Percentiles rank a stretch among this genome's conserved stretches.
Evolutionary conservation across 1,140 invertebrate species (phyloP).

Genomic region (Sminthurides bifidus): DNA sequence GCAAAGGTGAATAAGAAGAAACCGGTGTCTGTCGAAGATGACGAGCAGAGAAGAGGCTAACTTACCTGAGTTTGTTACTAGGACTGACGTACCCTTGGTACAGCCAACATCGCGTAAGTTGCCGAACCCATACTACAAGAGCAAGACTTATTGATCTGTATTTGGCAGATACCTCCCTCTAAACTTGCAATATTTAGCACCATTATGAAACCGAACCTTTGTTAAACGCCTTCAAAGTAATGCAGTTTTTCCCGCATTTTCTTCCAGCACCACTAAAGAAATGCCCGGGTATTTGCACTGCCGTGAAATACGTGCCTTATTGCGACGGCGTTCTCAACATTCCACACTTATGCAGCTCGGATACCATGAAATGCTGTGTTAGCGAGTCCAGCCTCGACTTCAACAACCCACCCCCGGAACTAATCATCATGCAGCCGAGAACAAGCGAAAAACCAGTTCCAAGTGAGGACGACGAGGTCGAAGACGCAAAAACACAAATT

Average conservation of each 20-base stretch:
- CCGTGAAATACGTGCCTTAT: slow-evolving; percentile 62
- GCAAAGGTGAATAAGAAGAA: slow-evolving; percentile 7
- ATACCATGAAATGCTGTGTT: slow-evolving; percentile 57
- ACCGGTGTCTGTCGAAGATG: slow-evolving; percentile 21
- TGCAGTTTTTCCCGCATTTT: no score
- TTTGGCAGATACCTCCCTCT: no score
- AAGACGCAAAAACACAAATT: slow-evolving; percentile 33
- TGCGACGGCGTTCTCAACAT: slow-evolving; percentile 66
- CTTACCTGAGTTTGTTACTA: neutral
- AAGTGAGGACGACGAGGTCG: slow-evolving; percentile 31
- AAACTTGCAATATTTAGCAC: no score
- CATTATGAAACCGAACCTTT: no score
- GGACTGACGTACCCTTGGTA: slow-evolving; percentile 1
- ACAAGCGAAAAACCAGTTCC: slow-evolving; percentile 37
- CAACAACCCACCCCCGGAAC: slow-evolving; percentile 48
- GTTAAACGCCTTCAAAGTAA: no score
- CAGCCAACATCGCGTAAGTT: neutral
- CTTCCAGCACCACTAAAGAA: slow-evolving; percentile 39
- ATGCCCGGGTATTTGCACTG: slow-evolving; percentile 71
- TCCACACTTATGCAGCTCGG: slow-evolving; percentile 55
- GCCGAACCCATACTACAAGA: no score
- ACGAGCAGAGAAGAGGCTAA: neutral
- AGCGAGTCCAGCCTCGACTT: slow-evolving; percentile 33
- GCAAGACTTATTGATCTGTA: no score
- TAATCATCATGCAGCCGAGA: slow-evolving; percentile 47